A percentile compares a stretch with the other conserved stretches of the same genome.
phyloP scores from a whole-genome alignment of 2,888 invertebrate genomes.

The Neoascia interrupta region DNA sequence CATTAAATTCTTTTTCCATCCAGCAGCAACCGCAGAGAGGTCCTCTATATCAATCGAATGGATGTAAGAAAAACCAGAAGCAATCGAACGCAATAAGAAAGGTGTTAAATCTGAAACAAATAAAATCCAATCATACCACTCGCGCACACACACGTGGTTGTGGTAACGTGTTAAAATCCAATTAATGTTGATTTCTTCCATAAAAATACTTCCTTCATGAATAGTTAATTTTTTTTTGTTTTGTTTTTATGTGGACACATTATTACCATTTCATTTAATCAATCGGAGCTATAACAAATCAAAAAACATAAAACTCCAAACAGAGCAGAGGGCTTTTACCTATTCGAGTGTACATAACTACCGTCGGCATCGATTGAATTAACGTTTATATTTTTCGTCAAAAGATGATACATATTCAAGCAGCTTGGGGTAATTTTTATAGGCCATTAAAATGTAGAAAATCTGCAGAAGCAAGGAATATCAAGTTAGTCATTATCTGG shows the following conservation, averaged over 20 bases:
- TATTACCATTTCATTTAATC: conserved; percentile 19
- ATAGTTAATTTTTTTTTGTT: neutral
- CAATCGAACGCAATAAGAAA: conserved; percentile 38
- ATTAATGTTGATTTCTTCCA: conserved; percentile 20
- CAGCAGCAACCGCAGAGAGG: too few species aligned
- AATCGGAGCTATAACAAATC: neutral
- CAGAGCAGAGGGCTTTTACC: neutral
- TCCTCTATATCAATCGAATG: too few species aligned
- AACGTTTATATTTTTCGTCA: too few species aligned
- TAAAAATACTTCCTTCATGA: conserved; percentile 40
- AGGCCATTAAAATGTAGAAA: neutral
- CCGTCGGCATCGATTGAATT: conserved; percentile 36
- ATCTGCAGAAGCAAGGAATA: too few species aligned
- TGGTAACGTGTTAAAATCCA: conserved; percentile 32
- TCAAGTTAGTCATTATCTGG: too few species aligned
- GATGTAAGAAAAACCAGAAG: conserved; percentile 37
- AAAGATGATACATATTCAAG: neutral
- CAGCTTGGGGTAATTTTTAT: neutral
- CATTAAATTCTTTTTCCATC: too few species aligned
- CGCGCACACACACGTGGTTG: conserved; percentile 6
- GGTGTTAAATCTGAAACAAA: conserved; percentile 39
- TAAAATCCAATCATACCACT: conserved; percentile 28
- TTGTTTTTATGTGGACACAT: too few species aligned
- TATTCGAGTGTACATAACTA: conserved; percentile 6
- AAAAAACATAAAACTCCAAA: neutral